phyloP scores from a whole-genome alignment of 2,113 vertebrate species.

The Galeopterus variegatus region DNA sequence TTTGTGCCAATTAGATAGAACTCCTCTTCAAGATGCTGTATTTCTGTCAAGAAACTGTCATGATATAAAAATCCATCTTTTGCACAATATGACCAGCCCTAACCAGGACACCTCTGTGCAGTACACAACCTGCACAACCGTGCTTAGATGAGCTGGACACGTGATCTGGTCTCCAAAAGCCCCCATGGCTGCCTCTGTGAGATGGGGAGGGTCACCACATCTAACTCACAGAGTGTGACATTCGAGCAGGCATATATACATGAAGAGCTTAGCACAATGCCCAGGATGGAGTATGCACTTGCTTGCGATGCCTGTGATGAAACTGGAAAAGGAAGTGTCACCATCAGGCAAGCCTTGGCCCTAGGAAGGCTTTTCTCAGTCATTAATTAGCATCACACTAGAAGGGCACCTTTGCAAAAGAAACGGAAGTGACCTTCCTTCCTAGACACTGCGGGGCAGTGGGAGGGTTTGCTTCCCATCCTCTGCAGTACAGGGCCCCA shows the following conservation, averaged over 20 bases:
- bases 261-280: neutral
- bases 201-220: neutral
- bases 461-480: accelerated
- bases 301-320: neutral
- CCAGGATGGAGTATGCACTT: accelerated
- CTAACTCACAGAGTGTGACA: neutral
- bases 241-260: accelerated
- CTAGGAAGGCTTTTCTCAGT: neutral
- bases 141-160: neutral
- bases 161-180: neutral
- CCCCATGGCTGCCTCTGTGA: neutral
- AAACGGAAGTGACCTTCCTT: accelerated
- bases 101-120: neutral
- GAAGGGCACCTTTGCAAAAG: neutral
- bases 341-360: neutral
- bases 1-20: neutral
- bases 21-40: neutral
- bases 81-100: neutral
- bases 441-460: accelerated
- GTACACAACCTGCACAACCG: neutral
- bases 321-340: neutral
- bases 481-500: neutral
- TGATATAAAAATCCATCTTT: neutral
- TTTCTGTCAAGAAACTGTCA: neutral
- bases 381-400: neutral